Evolutionary conservation across 2,797 vertebrate species (phyloP), one percentile per base, ranked within the genome.

Genomic region (Rhinatrema bivittatum): DNA sequence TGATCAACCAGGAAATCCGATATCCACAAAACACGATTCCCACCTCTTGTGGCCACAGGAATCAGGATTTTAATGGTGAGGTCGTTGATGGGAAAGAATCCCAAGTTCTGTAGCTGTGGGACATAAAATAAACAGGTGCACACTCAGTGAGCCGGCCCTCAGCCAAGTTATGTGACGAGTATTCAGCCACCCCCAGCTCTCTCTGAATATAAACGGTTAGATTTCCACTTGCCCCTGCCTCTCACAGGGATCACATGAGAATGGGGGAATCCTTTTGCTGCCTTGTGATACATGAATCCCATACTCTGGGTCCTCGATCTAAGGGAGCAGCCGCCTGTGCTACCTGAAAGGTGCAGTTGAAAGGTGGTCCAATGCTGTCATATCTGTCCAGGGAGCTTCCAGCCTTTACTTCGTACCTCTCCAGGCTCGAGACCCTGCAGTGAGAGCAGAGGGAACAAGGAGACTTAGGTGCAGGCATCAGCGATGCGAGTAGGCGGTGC

Each of bases 61-160:
- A 97, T 25, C 1, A 88, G 89, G 34, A 99, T 85, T 57, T 78
- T 90, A 32, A 99, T 67, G 54, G 77, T 79, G 46, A 96, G 59
- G 26, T 86, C 83, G 0, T 73, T 84, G 15, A 98, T 72, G 0
- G 92, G 92, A 49, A 98, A 98, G 44, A 90, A 87, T 16, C 94
- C 96, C 42, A 99, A 67, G 60, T 99, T 99, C 67, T 94, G 91
- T 36, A 98, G 80, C 96, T 99, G 75, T 3, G 42, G 17, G n/a
- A n/a, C n/a, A n/a, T n/a, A n/a, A n/a, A n/a, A n/a, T n/a, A n/a
- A n/a, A n/a, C n/a, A n/a, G n/a, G n/a, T n/a, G n/a, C n/a, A n/a
- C n/a, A n/a, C n/a, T n/a, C n/a, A n/a, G n/a, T n/a, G n/a, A n/a
- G n/a, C n/a, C n/a, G n/a, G n/a, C n/a, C n/a, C n/a, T n/a, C n/a